These are phyloP conservation scores for Psophia crepitans DNA, from an alignment of 2,113 vertebrate genomes.

Conservation along the genomic window DNA sequence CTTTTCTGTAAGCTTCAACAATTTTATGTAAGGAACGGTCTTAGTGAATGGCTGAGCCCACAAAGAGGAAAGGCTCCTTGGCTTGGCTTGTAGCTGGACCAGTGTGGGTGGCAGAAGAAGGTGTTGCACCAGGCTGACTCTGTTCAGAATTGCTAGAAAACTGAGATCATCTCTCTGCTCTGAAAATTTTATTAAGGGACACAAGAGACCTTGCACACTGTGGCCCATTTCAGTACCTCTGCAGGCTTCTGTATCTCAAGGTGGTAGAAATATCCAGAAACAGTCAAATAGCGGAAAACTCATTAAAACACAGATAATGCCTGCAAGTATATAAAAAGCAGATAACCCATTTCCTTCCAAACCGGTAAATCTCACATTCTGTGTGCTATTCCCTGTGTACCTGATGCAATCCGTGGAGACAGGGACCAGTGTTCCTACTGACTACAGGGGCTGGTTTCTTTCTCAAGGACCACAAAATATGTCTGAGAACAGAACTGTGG, in stretches of 20 bases:
- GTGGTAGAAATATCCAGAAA: neutral
- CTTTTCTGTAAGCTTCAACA: fast-evolving
- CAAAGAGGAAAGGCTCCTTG: neutral
- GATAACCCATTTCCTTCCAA: neutral
- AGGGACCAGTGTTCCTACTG: neutral
- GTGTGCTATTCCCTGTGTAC: neutral
- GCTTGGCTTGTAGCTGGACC: neutral
- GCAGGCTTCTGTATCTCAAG: neutral
- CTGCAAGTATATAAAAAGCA: neutral
- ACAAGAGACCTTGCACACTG: neutral
- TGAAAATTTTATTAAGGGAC: neutral
- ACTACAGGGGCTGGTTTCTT: neutral
- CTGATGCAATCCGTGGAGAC: neutral
- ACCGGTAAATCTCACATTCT: neutral
- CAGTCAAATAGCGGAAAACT: neutral
- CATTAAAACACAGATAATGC: neutral
- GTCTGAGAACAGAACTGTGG: neutral
- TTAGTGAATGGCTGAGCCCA: neutral
- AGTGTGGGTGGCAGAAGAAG: neutral
- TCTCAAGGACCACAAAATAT: neutral
- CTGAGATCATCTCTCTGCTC: neutral
- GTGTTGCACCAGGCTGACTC: neutral
- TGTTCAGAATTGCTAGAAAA: neutral
- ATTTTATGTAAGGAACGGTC: neutral
- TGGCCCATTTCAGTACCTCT: neutral